Percentiles rank a stretch among this genome's conserved stretches.
These are phyloP conservation scores for Carcinoscorpius rotundicauda DNA, from an alignment of 1,140 invertebrate species.

Conservation along the genomic window DNA sequence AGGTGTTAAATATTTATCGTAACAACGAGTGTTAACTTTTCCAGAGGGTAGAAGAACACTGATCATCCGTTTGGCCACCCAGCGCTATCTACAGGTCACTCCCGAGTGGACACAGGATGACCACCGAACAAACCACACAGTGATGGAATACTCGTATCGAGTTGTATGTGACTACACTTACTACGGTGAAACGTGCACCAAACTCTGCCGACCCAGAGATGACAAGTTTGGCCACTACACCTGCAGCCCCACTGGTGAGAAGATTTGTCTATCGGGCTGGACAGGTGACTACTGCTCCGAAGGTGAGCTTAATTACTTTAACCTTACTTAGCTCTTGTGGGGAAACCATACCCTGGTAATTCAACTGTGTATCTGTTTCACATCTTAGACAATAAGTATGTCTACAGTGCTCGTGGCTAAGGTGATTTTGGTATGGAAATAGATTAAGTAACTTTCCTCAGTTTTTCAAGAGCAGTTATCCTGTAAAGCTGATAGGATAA, in stretches of 20 bases:
- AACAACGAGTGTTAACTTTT: too few relatives aligned
- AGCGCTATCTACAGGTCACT: slow-evolving; percentile 67
- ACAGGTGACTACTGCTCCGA: slow-evolving; percentile 79
- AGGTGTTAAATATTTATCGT: too few relatives aligned
- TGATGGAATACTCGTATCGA: slow-evolving; percentile 73
- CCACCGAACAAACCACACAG: slow-evolving; percentile 45
- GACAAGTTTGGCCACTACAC: slow-evolving; percentile 89
- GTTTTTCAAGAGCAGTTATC: too few relatives aligned
- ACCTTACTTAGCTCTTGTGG: too few relatives aligned
- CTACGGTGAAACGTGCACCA: slow-evolving; percentile 81
- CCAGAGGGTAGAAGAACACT: slow-evolving; percentile 12
- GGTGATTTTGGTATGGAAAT: too few relatives aligned
- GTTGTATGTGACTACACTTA: slow-evolving; percentile 84
- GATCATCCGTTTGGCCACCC: slow-evolving; percentile 52
- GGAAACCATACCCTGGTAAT: too few relatives aligned
- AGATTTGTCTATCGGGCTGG: slow-evolving; percentile 86
- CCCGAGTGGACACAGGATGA: slow-evolving; percentile 65
- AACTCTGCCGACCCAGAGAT: slow-evolving; percentile 73
- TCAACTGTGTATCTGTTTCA: too few relatives aligned
- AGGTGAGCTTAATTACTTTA: slow-evolving; percentile 46
- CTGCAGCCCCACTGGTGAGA: slow-evolving; percentile 71
- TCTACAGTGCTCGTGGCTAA: too few relatives aligned
- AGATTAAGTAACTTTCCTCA: too few relatives aligned
- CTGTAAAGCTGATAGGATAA: too few relatives aligned
- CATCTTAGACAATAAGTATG: too few relatives aligned